A percentile compares a stretch with the other conserved stretches of the same genome.
phyloP scores from a whole-genome alignment of 2,888 invertebrate species.

The Monochamus alternatus region DNA sequence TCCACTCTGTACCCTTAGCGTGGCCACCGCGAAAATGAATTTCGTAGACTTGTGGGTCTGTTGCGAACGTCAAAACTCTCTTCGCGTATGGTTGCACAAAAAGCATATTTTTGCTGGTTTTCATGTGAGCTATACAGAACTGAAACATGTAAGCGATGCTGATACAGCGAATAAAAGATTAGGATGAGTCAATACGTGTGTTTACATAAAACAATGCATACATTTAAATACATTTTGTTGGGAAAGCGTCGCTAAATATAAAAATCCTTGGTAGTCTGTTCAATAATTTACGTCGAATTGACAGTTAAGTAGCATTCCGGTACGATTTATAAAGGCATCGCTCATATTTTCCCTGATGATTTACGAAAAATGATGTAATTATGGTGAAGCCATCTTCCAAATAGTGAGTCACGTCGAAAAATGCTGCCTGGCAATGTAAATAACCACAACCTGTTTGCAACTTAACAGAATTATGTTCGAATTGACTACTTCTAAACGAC shows the following conservation, averaged over 20 bases:
- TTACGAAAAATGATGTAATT: constrained; percentile 35
- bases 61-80: no score
- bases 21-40: no score
- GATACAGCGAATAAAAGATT: constrained; percentile 21
- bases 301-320: constrained; percentile 28
- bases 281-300: constrained; percentile 10
- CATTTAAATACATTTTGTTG: constrained; percentile 37
- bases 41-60: no score
- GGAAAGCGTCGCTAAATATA: constrained; percentile 33
- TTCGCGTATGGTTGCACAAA: no score
- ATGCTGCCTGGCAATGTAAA: constrained; percentile 27
- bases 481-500: constrained; percentile 17
- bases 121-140: no score
- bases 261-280: constrained; percentile 30
- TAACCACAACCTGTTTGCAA: constrained; percentile 33
- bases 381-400: constrained; percentile 16
- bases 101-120: no score
- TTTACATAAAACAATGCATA: constrained; percentile 37
- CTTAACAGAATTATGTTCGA: constrained; percentile 18
- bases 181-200: constrained; percentile 35
- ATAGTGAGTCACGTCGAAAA: constrained; percentile 29
- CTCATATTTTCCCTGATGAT: constrained; percentile 21
- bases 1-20: no score
- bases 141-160: constrained; percentile 12
- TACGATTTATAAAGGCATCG: constrained; percentile 9